Evolutionary conservation across 2,113 vertebrate species (phyloP).

Genomic region (Xiphophorus maculatus): DNA sequence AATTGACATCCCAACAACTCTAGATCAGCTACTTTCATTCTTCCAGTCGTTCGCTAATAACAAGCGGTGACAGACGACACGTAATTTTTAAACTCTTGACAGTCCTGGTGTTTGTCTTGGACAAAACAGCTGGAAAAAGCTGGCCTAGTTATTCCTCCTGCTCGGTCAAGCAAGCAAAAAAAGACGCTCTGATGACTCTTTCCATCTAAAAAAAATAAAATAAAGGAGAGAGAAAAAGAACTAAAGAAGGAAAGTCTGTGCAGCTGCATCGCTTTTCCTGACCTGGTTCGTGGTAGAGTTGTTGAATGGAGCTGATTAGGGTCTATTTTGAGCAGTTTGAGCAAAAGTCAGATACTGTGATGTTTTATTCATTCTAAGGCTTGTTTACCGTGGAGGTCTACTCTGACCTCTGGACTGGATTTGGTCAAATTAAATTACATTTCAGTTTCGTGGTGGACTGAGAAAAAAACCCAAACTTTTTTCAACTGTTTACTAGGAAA

Average conservation of each 20-base stretch:
- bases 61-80: background rate
- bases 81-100: background rate
- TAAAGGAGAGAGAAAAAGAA: background rate
- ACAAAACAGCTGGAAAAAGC: background rate
- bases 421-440: background rate
- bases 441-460: background rate
- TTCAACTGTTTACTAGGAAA: too few relatives aligned
- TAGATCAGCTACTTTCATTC: background rate
- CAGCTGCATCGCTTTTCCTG: background rate
- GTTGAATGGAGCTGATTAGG: conserved; percentile 10
- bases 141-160: background rate
- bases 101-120: background rate
- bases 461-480: background rate
- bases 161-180: background rate
- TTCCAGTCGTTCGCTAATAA: background rate
- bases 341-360: background rate
- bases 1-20: background rate
- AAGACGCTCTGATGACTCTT: background rate
- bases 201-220: background rate
- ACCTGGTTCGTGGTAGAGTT: background rate
- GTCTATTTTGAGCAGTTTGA: background rate
- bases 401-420: background rate
- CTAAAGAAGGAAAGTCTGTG: background rate
- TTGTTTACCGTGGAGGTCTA: background rate
- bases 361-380: background rate